phyloP scores from a whole-genome alignment of 2,888 invertebrate species.

The Liposcelis brunnea region DNA sequence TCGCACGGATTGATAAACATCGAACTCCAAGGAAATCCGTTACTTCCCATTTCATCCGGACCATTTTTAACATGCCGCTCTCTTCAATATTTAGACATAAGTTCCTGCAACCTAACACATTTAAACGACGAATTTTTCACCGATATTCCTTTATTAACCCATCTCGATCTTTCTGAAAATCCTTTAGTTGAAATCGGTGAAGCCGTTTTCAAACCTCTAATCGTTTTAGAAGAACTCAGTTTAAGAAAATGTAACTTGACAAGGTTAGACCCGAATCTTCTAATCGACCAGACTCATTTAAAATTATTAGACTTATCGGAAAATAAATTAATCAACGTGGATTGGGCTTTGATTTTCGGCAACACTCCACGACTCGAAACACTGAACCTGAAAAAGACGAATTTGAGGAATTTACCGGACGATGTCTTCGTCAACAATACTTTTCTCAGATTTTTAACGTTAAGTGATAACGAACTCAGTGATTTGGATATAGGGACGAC shows the following conservation, averaged over 20 bases:
- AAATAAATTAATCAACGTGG: slow-evolving; percentile 33
- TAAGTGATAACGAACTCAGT: slow-evolving; percentile 46
- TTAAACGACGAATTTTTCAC: slow-evolving; percentile 46
- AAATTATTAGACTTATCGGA: slow-evolving; percentile 44
- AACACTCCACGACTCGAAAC: slow-evolving; percentile 41
- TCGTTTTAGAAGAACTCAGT: slow-evolving; percentile 45
- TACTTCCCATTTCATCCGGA: slow-evolving; percentile 40
- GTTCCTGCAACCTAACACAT: slow-evolving; percentile 39
- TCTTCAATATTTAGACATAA: slow-evolving; percentile 48
- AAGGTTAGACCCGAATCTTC: slow-evolving; percentile 35
- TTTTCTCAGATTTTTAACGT: slow-evolving; percentile 41
- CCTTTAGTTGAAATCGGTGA: slow-evolving; percentile 38
- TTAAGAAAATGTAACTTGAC: slow-evolving; percentile 42
- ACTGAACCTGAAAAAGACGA: slow-evolving; percentile 42
- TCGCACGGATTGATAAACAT: slow-evolving; percentile 48
- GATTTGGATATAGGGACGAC: slow-evolving; percentile 45
- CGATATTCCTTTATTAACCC: slow-evolving; percentile 44
- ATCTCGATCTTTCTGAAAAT: slow-evolving; percentile 52
- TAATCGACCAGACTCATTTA: slow-evolving; percentile 38
- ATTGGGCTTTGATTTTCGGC: slow-evolving; percentile 44
- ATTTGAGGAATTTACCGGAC: slow-evolving; percentile 40
- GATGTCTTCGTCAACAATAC: slow-evolving; percentile 46
- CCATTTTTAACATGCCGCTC: slow-evolving; percentile 46
- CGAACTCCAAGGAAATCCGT: slow-evolving; percentile 50
- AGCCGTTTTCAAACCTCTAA: slow-evolving; percentile 41